Conservation (phyloP, 2,797 vertebrate genomes). For the Aulostomus chinensis region DNA sequence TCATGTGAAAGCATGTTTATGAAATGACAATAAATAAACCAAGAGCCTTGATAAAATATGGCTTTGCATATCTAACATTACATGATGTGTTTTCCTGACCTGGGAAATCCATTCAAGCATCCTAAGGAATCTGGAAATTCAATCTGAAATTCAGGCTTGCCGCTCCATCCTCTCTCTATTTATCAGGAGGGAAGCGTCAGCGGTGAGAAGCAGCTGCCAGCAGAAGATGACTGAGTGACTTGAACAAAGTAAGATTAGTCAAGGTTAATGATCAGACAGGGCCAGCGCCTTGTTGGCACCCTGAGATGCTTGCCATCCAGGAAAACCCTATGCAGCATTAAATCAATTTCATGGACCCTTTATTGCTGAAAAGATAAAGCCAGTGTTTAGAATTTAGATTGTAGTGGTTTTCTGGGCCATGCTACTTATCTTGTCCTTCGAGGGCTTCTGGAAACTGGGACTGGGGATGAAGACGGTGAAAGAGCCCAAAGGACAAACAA, state of each 20-base stretch:
- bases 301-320: constrained; percentile 42
- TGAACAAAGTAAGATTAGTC: constrained; percentile 59
- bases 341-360: constrained; percentile 80
- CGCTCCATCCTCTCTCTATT: too few relatives aligned
- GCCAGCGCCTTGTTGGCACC: constrained; percentile 30
- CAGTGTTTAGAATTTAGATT: constrained; percentile 39
- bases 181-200: too few relatives aligned
- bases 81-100: too few relatives aligned
- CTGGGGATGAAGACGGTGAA: neutral
- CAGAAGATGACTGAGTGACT: too few relatives aligned
- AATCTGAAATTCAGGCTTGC: too few relatives aligned
- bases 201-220: neutral
- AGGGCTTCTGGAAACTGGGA: neutral
- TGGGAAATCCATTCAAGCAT: too few relatives aligned
- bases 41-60: too few relatives aligned
- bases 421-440: neutral
- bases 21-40: too few relatives aligned
- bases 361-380: constrained; percentile 69
- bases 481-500: constrained; percentile 8
- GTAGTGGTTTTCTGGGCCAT: neutral
- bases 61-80: too few relatives aligned
- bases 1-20: too few relatives aligned
- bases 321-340: constrained; percentile 74
- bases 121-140: too few relatives aligned
- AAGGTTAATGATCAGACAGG: constrained; percentile 71